Conservation (phyloP, 2,797 vertebrate genomes). For the Erethizon dorsatum region DNA sequence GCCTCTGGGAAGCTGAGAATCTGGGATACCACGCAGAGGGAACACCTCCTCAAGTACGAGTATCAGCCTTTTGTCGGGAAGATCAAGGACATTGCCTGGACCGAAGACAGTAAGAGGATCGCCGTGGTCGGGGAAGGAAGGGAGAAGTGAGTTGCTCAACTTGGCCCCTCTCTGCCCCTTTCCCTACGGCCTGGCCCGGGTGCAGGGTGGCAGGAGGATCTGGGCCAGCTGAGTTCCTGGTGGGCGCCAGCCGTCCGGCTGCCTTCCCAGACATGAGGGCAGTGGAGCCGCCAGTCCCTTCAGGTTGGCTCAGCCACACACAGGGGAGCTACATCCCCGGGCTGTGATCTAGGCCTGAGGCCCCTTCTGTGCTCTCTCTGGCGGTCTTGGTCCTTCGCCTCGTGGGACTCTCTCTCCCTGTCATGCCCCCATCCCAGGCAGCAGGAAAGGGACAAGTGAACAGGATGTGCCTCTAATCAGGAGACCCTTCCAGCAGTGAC, state of each 20-base stretch:
- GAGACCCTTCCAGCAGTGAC: background rate
- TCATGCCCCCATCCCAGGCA: background rate
- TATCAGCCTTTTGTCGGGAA: conserved; percentile 96
- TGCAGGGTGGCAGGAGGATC: rapidly evolving
- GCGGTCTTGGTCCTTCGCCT: background rate
- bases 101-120: conserved; percentile 97
- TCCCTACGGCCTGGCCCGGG: background rate
- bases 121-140: conserved; percentile 97
- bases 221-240: background rate
- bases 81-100: conserved; percentile 98
- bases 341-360: background rate
- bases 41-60: conserved; percentile 97
- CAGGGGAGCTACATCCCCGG: rapidly evolving
- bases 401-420: rapidly evolving
- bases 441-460: background rate
- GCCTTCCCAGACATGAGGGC: background rate
- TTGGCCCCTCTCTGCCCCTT: rapidly evolving
- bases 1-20: conserved; percentile 96
- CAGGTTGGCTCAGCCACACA: background rate
- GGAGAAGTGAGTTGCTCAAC: conserved; percentile 94
- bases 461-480: rapidly evolving
- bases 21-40: conserved; percentile 99
- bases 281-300: background rate
- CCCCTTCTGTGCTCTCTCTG: no score
- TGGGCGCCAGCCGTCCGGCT: background rate